phyloP scores from a whole-genome alignment of 2,888 invertebrate genomes.

The Copidosoma aretas region DNA sequence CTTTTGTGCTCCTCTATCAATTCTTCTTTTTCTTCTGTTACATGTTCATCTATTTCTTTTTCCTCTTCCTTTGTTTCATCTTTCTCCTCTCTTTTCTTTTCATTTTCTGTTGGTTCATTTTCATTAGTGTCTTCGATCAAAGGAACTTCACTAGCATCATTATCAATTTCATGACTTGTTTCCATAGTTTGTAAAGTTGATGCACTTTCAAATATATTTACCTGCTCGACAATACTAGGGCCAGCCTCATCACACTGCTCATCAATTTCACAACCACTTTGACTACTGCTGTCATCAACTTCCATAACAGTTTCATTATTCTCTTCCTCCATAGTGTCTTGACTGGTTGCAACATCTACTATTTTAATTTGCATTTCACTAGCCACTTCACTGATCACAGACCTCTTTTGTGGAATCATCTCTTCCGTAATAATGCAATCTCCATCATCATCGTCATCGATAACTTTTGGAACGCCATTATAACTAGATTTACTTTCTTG shows the following conservation, averaged over 20 bases:
- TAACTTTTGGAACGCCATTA: constrained; percentile 1
- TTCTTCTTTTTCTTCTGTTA: constrained; percentile 8
- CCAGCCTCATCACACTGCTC: constrained; percentile 4
- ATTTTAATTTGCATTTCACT: constrained; percentile 23
- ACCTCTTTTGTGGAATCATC: background rate
- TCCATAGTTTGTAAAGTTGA: background rate
- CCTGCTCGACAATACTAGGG: background rate
- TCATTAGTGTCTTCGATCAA: background rate
- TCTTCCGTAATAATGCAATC: background rate
- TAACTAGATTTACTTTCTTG: constrained; percentile 11
- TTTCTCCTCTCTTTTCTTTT: background rate
- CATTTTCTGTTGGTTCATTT: constrained; percentile 7
- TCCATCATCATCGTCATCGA: background rate
- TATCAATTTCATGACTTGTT: constrained; percentile 6
- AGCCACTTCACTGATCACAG: constrained; percentile 14
- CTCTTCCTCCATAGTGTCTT: constrained; percentile 15
- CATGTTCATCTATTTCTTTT: background rate
- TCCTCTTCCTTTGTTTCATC: constrained; percentile 6
- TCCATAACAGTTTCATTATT: constrained; percentile 18
- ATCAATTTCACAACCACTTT: constrained; percentile 8
- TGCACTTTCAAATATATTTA: background rate
- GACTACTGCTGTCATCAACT: constrained; percentile 25
- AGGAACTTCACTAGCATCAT: background rate
- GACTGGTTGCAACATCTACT: constrained; percentile 23
- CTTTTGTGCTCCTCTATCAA: constrained; percentile 3